Base-by-base conservation (phyloP, 2,113 vertebrate species). In the Dipodomys merriami region DNA sequence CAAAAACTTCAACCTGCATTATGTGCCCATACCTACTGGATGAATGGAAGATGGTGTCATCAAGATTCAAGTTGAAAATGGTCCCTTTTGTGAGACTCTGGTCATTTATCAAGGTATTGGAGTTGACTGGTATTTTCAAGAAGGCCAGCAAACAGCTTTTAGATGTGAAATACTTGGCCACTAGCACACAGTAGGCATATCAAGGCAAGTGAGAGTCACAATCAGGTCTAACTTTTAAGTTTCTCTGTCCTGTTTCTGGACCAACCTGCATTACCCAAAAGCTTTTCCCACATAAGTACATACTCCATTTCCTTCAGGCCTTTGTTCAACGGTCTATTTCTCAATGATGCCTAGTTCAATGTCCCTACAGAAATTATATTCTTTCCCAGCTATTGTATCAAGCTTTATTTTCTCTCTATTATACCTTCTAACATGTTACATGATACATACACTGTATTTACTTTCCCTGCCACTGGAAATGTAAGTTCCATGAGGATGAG, bases 21-120 rank as follows among this genome's bases (percentile, higher is more conserved):
- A 12, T 20, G 76, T 39, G 33, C 2, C 5, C 7, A 19, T 64
- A 29, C 20, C 3, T 1, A 90, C 7, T 29, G 57, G 30, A 7
- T 19, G 25, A 57, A 57, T 57, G 53, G 53, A 2, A 57, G 12
- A 18, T 15, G 53, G 15, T 57, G 53, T 53, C 64, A 76, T 11
- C 80, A 16, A 82, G 13, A 85, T 62, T 91, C 53, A 76, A 62
- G n/a, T 13, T 79, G 60, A 88, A 96, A 91, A 86, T 7, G 1
- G 7, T 76, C 49, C 30, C 72, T 83, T 91, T 67, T 67, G 57
- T 27, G 11, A 86, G 57, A 69, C 22, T 44, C 30, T 53, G 16
- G 35, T 33, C 22, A 46, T 77, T 82, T 64, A 25, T 60, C 33
- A 76, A 81, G 35, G 33, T 85, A 10, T 44, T 35, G 19, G 65